Conservation (phyloP, 2,797 vertebrate genomes). For the Sylvia borin region DNA sequence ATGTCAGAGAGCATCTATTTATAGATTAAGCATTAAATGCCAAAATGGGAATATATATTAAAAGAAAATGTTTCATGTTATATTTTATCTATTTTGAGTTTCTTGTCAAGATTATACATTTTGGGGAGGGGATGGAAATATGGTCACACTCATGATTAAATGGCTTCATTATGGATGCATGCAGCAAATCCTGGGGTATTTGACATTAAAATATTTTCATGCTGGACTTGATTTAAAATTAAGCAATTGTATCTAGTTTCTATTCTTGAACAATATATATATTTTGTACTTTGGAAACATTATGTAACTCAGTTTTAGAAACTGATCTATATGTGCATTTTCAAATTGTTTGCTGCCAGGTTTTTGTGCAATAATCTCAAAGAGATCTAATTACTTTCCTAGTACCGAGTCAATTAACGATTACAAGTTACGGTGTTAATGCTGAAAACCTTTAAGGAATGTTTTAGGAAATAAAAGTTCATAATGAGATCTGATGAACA, state of each 20-base stretch:
- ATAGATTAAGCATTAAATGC: slow-evolving; percentile 51
- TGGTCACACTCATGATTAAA: slow-evolving; percentile 16
- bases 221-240: slow-evolving; percentile 69
- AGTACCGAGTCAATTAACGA: neutral
- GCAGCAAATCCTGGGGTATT: slow-evolving; percentile 45
- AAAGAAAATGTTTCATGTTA: neutral
- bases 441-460: slow-evolving; percentile 11
- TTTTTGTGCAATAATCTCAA: slow-evolving; percentile 58
- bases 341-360: slow-evolving; percentile 26
- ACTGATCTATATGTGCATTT: slow-evolving; percentile 28
- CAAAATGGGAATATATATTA: slow-evolving; percentile 45
- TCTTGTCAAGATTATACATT: slow-evolving; percentile 11
- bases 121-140: slow-evolving; percentile 17
- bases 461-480: slow-evolving; percentile 40
- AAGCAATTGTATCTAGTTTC: slow-evolving; percentile 63
- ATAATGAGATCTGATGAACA: neutral
- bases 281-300: slow-evolving; percentile 20
- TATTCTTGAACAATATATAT: slow-evolving; percentile 38
- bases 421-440: slow-evolving; percentile 13
- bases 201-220: slow-evolving; percentile 61
- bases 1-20: slow-evolving; percentile 47
- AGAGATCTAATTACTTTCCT: slow-evolving; percentile 10
- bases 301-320: slow-evolving; percentile 19
- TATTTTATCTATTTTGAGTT: slow-evolving; percentile 7
- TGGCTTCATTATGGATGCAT: slow-evolving; percentile 31